A percentile compares a stretch with the other conserved stretches of the same genome.
phyloP scores from a whole-genome alignment of 2,113 vertebrate species.

The Phylloscopus trochilus region DNA sequence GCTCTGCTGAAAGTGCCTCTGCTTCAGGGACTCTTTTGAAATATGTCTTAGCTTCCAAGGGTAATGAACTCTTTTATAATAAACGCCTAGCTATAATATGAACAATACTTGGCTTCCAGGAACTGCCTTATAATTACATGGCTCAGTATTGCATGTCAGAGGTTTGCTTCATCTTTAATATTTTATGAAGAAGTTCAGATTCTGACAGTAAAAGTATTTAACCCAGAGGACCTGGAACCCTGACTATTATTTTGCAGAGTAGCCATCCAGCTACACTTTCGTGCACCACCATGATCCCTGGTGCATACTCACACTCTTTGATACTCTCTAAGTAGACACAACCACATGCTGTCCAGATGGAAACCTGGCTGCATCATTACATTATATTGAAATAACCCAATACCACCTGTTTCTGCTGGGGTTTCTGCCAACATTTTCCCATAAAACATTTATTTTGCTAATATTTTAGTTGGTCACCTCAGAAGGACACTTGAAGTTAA shows the following conservation, averaged over 20 bases:
- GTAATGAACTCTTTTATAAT: slow-evolving; percentile 81
- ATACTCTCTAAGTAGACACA: slow-evolving; percentile 79
- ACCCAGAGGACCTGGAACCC: slow-evolving; percentile 76
- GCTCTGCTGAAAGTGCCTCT: slow-evolving; percentile 48
- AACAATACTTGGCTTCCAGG: slow-evolving; percentile 74
- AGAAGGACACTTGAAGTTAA: slow-evolving; percentile 84
- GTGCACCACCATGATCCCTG: slow-evolving; percentile 73
- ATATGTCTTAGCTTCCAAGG: slow-evolving; percentile 70
- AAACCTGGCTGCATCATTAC: slow-evolving; percentile 90
- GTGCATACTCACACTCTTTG: slow-evolving; percentile 80
- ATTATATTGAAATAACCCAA: slow-evolving; percentile 93
- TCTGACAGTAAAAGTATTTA: slow-evolving; percentile 82
- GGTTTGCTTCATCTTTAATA: slow-evolving; percentile 77
- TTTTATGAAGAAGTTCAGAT: slow-evolving; percentile 83
- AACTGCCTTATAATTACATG: slow-evolving; percentile 70
- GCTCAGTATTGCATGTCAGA: slow-evolving; percentile 73
- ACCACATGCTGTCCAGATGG: slow-evolving; percentile 86
- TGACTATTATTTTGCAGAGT: slow-evolving; percentile 79
- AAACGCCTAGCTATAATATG: slow-evolving; percentile 69
- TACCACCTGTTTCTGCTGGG: slow-evolving; percentile 89
- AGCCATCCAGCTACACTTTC: slow-evolving; percentile 78
- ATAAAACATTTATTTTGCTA: slow-evolving; percentile 88
- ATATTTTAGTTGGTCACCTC: slow-evolving; percentile 85
- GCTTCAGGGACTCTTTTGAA: slow-evolving; percentile 62
- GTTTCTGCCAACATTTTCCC: slow-evolving; percentile 84